phyloP scores from a whole-genome alignment of 2,113 vertebrate genomes.

The Piprites chloris region DNA sequence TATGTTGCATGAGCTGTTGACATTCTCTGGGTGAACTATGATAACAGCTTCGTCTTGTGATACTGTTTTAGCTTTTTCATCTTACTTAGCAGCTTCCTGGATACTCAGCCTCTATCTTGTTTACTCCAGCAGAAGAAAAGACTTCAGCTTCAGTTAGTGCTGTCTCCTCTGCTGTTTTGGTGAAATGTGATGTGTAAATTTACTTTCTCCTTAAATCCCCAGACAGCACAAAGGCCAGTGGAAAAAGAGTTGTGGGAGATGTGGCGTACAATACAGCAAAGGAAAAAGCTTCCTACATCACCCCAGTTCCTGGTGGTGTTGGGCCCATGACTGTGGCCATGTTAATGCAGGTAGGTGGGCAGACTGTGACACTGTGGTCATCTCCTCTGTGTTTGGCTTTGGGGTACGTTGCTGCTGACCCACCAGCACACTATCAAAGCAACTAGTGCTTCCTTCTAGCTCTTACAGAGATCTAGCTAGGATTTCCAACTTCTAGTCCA shows the following conservation, averaged over 20 bases:
- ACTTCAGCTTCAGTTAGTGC: not conserved
- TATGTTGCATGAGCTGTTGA: not conserved
- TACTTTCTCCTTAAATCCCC: conserved; percentile 19
- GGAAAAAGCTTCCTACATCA: conserved; percentile 89
- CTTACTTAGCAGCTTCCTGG: not conserved
- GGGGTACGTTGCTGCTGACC: not conserved
- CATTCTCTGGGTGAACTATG: not conserved
- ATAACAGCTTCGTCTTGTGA: not conserved
- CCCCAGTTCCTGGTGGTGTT: conserved; percentile 94
- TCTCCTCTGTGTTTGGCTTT: not conserved
- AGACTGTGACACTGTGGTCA: not conserved
- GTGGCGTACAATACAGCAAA: conserved; percentile 86
- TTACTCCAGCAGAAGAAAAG: not conserved
- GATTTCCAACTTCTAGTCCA: not conserved
- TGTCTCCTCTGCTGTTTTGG: not conserved
- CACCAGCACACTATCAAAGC: not conserved
- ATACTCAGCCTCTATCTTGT: not conserved
- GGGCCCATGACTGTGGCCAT: conserved; percentile 99
- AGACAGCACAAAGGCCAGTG: conserved; percentile 87
- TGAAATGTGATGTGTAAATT: not conserved
- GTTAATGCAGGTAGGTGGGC: conserved; percentile 88
- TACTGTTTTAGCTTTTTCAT: not conserved
- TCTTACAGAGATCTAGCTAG: not conserved
- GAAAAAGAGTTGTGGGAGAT: conserved; percentile 91
- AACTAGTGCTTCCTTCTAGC: not conserved